Evolutionary conservation across 2,797 vertebrate species (phyloP).

Genomic region (Sitta carolinensis): DNA sequence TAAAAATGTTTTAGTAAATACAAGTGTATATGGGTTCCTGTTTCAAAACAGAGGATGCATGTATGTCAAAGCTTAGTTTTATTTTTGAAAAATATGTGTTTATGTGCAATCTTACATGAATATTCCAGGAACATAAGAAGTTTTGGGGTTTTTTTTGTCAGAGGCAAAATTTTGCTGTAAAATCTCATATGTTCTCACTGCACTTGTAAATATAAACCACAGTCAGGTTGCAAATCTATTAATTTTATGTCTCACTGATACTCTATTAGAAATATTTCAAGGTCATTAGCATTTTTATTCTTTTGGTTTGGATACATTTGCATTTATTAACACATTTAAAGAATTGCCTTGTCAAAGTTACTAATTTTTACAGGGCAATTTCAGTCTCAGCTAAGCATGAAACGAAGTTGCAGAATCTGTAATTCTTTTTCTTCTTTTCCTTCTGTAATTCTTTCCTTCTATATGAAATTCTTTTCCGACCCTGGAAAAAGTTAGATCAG

Average conservation of each 20-base stretch:
- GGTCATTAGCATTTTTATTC: not conserved
- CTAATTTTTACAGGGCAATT: not conserved
- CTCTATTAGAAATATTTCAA: not conserved
- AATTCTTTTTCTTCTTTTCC: not conserved
- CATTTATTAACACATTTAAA: not conserved
- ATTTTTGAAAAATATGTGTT: not conserved
- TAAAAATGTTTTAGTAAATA: not conserved
- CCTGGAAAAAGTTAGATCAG: not conserved
- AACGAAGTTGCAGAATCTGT: not conserved
- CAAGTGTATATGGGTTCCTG: not conserved
- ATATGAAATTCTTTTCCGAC: not conserved
- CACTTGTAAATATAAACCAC: not conserved
- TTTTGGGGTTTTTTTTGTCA: not conserved
- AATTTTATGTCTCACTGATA: not conserved
- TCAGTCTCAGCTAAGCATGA: not conserved
- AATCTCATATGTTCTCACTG: not conserved
- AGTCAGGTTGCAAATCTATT: not conserved
- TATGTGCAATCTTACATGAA: not conserved
- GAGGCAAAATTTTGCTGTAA: not conserved
- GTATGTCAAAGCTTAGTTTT: not conserved
- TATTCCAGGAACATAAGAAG: not conserved
- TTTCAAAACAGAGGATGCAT: not conserved
- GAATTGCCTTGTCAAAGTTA: not conserved
- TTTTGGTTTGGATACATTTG: not conserved
- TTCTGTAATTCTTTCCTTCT: not conserved